Evolutionary conservation across 2,888 invertebrate species (phyloP).

Genomic region (Leucoma salicis): DNA sequence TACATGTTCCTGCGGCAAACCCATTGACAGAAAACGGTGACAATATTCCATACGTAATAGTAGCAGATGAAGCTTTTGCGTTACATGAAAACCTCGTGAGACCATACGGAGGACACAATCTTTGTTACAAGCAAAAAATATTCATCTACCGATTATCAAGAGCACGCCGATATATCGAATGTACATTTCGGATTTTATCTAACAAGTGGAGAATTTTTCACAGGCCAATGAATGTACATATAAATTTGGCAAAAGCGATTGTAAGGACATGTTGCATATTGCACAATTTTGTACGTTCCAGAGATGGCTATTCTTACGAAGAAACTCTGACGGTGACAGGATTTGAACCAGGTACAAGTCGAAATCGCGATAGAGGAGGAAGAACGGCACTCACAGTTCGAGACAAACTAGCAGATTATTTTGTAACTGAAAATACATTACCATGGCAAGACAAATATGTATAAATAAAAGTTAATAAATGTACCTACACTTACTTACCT

Average conservation of each 20-base stretch:
- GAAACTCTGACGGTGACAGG: conserved; percentile 13
- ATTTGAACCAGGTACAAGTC: conserved; percentile 7
- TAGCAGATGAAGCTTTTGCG: conserved; percentile 13
- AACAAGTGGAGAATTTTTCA: conserved; percentile 14
- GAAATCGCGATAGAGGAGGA: conserved; percentile 7
- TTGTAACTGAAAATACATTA: conserved; percentile 3
- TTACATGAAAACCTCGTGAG: conserved; percentile 7
- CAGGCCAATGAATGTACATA: conserved; percentile 9
- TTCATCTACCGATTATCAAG: conserved; percentile 25
- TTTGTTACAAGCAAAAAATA: conserved; percentile 8
- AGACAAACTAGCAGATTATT: conserved; percentile 10
- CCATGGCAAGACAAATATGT: conserved; percentile 5
- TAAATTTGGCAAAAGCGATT: conserved; percentile 11
- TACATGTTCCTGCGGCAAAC: conserved; percentile 11
- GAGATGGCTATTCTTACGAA: conserved; percentile 14
- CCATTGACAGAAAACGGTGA: conserved; percentile 12
- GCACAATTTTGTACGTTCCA: conserved; percentile 17
- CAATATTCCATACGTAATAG: conserved; percentile 8
- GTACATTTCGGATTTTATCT: conserved; percentile 22
- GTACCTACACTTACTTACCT: conserved; percentile 1
- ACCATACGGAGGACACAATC: conserved; percentile 7
- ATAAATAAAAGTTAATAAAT: conserved; percentile 5
- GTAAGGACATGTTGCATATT: conserved; percentile 17
- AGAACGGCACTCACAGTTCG: conserved; percentile 10
- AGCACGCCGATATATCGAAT: conserved; percentile 24